Base-by-base conservation (phyloP, 2,113 vertebrate species). In the Prinia subflava region DNA sequence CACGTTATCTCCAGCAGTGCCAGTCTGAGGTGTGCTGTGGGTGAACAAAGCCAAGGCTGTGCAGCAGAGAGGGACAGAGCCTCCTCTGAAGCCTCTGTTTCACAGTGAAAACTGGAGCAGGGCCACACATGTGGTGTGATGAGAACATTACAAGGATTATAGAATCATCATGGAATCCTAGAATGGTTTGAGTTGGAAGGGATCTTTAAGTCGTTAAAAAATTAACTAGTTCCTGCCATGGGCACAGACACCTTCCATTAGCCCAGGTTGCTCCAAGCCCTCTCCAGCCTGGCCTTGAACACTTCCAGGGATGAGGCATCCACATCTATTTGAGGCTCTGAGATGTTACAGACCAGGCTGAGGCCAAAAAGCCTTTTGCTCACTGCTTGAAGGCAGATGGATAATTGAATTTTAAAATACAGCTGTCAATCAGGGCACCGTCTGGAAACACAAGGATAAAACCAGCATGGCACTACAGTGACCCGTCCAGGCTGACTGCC, bases 81-180 rank as follows among this genome's bases (percentile, higher is more conserved):
- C 50, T 59, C 23, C 15, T 19, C 0, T 71, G 70, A 52, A 70
- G 41, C 15, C 41, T 59, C 55, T 59, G 15, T 1, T 1, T 19
- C 3, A 0, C 62, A 49, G 44, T 42, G 37, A 67, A 44, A 74
- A 27, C 17, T 2, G 7, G 6, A 80, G 15, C 3, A 8, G 79
- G 44, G 53, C 64, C 33, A 15, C 7, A 30, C 0, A 0, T 15
- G 33, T 37, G 83, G 81, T 25, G 24, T n/a, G 56, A 63, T 27
- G 53, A 56, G 55, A 83, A n/a, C 1, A 8, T 44, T 16, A 22
- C 0, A 1, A 42, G 37, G 19, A 37, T n/a, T 24, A 55, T 9
- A 35, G 41, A 55, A 55, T 25, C 39, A 53, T 30, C 49, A 10
- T 41, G 49, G n/a, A 71, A 55, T 49, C n/a, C 33, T 2, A 41